Conservation (phyloP, 1,140 invertebrate genomes). For the Drosophila busckii region DNA sequence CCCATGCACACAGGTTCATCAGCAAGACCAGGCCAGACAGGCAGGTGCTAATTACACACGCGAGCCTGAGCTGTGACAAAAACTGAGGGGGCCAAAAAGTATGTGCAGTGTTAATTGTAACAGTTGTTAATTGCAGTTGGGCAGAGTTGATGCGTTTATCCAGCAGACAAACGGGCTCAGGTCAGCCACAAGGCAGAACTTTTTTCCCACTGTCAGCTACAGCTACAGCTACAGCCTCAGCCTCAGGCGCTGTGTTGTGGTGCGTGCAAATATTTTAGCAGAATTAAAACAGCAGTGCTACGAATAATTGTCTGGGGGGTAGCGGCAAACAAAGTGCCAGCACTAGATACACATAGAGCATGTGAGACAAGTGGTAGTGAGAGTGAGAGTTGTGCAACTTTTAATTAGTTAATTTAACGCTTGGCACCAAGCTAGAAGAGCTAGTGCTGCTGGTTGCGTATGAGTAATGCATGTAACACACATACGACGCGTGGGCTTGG, state of each 20-base stretch:
- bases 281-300: slow-evolving; percentile 39
- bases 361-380: not conserved
- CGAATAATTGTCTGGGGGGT: slow-evolving; percentile 34
- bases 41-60: slow-evolving; percentile 64
- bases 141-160: slow-evolving; percentile 44
- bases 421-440: slow-evolving; percentile 57
- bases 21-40: slow-evolving; percentile 26
- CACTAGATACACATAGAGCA: not conserved
- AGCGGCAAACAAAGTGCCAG: slow-evolving; percentile 12
- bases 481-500: slow-evolving; percentile 23
- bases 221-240: too few species aligned
- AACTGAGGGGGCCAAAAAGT: slow-evolving; percentile 28
- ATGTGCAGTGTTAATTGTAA: slow-evolving; percentile 58
- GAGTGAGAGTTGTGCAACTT: slow-evolving; percentile 52
- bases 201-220: not conserved
- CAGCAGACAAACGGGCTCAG: slow-evolving; percentile 10
- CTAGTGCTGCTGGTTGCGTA: slow-evolving; percentile 48
- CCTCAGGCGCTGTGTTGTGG: too few species aligned
- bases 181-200: slow-evolving; percentile 27
- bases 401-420: slow-evolving; percentile 76
- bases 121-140: slow-evolving; percentile 43
- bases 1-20: too few species aligned
- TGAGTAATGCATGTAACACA: slow-evolving; percentile 47
- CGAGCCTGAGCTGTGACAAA: slow-evolving; percentile 23
- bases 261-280: slow-evolving; percentile 40